Conservation (phyloP, 2,113 vertebrate species). For the Actenoides hombroni region DNA sequence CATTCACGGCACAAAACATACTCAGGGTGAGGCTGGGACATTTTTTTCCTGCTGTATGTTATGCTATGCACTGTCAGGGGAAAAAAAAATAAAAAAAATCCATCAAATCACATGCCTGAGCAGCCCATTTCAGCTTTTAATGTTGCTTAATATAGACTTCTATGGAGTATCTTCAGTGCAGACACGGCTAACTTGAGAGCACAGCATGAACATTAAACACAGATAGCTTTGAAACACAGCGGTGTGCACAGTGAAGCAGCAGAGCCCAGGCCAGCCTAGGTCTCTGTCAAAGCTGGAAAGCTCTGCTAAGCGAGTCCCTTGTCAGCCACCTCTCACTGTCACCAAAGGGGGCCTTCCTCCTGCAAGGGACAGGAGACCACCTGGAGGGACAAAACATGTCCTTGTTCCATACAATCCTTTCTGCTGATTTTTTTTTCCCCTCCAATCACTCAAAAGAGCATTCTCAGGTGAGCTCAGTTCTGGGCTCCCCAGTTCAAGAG, state of each 20-base stretch:
- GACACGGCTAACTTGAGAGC: not conserved
- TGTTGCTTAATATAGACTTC: constrained; percentile 21
- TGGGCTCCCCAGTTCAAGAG: not conserved
- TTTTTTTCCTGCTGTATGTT: not conserved
- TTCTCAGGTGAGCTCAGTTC: not conserved
- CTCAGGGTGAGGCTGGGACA: not conserved
- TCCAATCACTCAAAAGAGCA: fast-evolving
- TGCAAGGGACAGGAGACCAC: not conserved
- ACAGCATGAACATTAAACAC: not conserved
- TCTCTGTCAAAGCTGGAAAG: not conserved
- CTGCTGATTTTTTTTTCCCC: not conserved
- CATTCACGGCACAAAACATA: fast-evolving
- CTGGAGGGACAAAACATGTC: fast-evolving
- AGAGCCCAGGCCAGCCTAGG: not conserved
- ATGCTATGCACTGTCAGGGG: not conserved
- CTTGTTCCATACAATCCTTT: not conserved
- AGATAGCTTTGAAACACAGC: not conserved
- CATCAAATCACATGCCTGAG: not conserved
- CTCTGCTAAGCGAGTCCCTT: not conserved
- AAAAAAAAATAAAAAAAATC: not conserved
- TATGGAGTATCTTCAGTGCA: not conserved
- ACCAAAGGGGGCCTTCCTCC: not conserved
- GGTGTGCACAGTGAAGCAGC: fast-evolving
- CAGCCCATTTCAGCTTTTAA: not conserved
- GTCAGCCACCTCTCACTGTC: not conserved